Base-by-base conservation (phyloP, 2,888 invertebrate species). In the Pristionchus exspectatus region DNA sequence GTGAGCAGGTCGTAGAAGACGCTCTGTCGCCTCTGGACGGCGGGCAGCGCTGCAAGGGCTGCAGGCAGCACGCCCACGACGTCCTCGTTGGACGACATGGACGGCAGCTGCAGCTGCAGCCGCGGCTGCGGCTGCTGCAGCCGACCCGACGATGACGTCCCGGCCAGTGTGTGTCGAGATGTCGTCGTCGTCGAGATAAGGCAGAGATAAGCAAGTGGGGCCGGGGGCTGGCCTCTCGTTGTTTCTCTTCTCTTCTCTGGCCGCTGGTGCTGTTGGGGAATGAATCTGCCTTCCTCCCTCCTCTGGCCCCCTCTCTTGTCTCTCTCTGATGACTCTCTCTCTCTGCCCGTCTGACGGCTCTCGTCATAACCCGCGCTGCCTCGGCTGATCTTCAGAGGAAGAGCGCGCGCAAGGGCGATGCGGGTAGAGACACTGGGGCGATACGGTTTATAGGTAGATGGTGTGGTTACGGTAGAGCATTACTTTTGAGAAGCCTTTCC, bases 1-100 rank as follows among this genome's bases (percentile, higher is more conserved):
- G 94, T 95, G 33, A 94, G 90, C 30, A 94, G 90, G 89, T 94
- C 94, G 66, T 93, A 92, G 91, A 95, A 94, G 21, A 95, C 93
- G 16, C 94, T 94, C 33, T 93, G 91, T 24, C 94, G 90, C 38
- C 93, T 89, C 87, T 92, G 93, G 12, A 93, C 93, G 10, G 91
- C 90, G 10, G 93, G 93, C 30, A 91, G 91, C 14, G 89, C 90
- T 30, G 87, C 91, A 56, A 93, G 88, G 33, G 91, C 93, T 81
- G 91, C 90, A 3, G 93, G 93, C 38, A 93, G 91, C 30, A 27
- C 87, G 66, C 87, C 38, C 44, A 27, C 21, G 44, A 66, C 87
- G 33, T 59, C 84, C 81, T 81, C 81, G 21, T 81, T n/a, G n/a
- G 81, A 63, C 16, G 33, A 33, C 30, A 18, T 27, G 72, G 72